Evolutionary conservation across 2,797 vertebrate species (phyloP).

Genomic region (Pangasius mekongensis): DNA sequence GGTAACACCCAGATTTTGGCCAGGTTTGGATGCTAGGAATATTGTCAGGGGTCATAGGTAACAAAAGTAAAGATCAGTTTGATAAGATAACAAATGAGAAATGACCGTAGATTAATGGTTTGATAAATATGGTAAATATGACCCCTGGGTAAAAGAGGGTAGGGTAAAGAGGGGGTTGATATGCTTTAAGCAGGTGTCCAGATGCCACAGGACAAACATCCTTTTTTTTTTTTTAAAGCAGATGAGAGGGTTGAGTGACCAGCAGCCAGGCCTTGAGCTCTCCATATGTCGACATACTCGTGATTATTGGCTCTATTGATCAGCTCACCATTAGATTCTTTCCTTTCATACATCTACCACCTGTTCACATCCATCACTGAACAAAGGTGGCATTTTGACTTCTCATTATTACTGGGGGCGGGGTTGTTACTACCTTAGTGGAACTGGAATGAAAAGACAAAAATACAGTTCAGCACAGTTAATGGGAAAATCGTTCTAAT

Average conservation of each 20-base stretch:
- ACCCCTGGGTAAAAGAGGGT: constrained; percentile 1
- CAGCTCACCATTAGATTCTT: constrained; percentile 50
- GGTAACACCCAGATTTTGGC: not conserved
- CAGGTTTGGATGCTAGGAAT: not conserved
- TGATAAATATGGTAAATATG: constrained; percentile 21
- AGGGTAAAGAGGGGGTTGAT: constrained; percentile 19
- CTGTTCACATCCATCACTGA: constrained; percentile 48
- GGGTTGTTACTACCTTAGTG: not conserved
- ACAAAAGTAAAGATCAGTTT: not conserved
- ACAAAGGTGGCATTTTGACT: constrained; percentile 24
- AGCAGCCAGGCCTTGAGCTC: constrained; percentile 43
- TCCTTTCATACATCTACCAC: constrained; percentile 49
- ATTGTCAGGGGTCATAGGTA: not conserved
- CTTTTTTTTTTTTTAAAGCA: constrained; percentile 38
- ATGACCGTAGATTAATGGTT: constrained; percentile 20
- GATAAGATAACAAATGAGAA: constrained; percentile 8
- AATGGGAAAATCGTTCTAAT: constrained; percentile 14
- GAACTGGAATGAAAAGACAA: not conserved
- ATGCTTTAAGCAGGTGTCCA: constrained; percentile 43
- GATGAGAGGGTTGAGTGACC: constrained; percentile 45
- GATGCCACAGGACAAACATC: constrained; percentile 42
- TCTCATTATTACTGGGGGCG: not conserved
- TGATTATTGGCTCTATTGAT: constrained; percentile 59
- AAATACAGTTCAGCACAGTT: not conserved
- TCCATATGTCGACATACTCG: constrained; percentile 58